Conservation (phyloP, 2,888 invertebrate genomes). For the Eilema caniola region DNA sequence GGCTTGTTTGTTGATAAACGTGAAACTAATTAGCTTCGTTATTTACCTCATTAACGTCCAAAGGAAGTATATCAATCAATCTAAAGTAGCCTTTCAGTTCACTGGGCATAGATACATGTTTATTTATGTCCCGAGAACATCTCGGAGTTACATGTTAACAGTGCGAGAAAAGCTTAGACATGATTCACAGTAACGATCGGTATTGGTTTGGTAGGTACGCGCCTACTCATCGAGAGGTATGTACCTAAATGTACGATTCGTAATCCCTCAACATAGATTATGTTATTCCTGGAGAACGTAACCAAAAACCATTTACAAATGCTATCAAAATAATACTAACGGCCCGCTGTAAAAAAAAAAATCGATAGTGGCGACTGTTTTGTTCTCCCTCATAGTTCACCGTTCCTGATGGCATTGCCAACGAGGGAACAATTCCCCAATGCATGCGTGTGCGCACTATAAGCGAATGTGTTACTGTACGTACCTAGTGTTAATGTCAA, state of each 20-base stretch:
- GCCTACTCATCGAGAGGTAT: slow-evolving; percentile 55
- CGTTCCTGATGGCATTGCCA: slow-evolving; percentile 64
- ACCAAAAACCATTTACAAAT: slow-evolving; percentile 43
- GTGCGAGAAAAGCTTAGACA: slow-evolving; percentile 57
- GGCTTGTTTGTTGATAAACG: slow-evolving; percentile 50
- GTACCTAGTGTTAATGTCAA: slow-evolving; percentile 69
- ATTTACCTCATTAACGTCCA: slow-evolving; percentile 59
- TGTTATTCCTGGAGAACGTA: slow-evolving; percentile 36
- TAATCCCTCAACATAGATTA: slow-evolving; percentile 53
- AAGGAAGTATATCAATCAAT: slow-evolving; percentile 64
- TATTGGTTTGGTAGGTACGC: slow-evolving; percentile 28
- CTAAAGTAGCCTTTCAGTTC: slow-evolving; percentile 54
- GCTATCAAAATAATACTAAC: slow-evolving; percentile 66
- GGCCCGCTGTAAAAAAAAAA: slow-evolving; percentile 46
- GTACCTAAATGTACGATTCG: slow-evolving; percentile 34
- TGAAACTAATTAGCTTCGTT: slow-evolving; percentile 56
- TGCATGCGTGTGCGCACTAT: slow-evolving; percentile 70
- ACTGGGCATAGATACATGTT: slow-evolving; percentile 61
- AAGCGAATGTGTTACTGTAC: slow-evolving; percentile 53
- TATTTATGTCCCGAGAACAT: slow-evolving; percentile 65
- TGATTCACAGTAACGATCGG: slow-evolving; percentile 65
- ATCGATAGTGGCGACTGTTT: slow-evolving; percentile 70
- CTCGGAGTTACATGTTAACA: slow-evolving; percentile 59
- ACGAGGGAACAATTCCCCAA: slow-evolving; percentile 67
- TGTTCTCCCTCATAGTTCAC: slow-evolving; percentile 72